Base-by-base conservation (phyloP, 1,140 invertebrate genomes). In the Tribolium castaneum region DNA sequence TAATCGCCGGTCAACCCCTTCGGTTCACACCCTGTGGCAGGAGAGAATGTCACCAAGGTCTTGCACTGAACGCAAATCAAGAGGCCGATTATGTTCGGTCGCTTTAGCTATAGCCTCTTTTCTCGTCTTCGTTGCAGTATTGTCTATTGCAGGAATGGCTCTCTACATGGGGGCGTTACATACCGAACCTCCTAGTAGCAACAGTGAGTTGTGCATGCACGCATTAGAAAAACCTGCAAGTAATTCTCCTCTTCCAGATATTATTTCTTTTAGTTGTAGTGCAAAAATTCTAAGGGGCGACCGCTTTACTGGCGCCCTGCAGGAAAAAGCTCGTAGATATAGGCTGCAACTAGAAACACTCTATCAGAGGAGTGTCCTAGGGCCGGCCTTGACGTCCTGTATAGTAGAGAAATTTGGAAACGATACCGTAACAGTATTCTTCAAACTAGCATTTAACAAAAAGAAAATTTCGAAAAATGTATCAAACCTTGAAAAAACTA, bases 131-230 rank as follows among this genome's bases (percentile, higher is more conserved):
- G 86, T 94, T 3, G 91, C 91, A 0, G 93, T 94, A 9, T 86
- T 94, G 54, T 91, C 92, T 1, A 92, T 94, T 14, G 93, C 93
- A 1, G 93, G 92, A 34, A 88, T 94, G 1, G 93, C 93, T 30
- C 89, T 94, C 70, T 95, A 94, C 87, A 92, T 95, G 90, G 93
- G 93, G 81, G 89, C 89, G 79, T 89, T 90, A 25, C 87, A 89
- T 72, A 87, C 87, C 5, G 89, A 90, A 75, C 86, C 87, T 76
- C 85, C 89, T 56, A 88, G 88, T 84, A 83, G 75, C 76, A 75
- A 22, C 49, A 73, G 71, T 73, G 49, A 73, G 71, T 73, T 50
- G 70, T 52, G 13, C 12, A 16, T 39, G 13, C 10, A 75, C 14
- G 6, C 45, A 50, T 59, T 25, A 70, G 1, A 30, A 22, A 49